These are phyloP conservation scores for Prionailurus bengalensis DNA, from an alignment of 2,113 vertebrate species.

Conservation along the genomic window DNA sequence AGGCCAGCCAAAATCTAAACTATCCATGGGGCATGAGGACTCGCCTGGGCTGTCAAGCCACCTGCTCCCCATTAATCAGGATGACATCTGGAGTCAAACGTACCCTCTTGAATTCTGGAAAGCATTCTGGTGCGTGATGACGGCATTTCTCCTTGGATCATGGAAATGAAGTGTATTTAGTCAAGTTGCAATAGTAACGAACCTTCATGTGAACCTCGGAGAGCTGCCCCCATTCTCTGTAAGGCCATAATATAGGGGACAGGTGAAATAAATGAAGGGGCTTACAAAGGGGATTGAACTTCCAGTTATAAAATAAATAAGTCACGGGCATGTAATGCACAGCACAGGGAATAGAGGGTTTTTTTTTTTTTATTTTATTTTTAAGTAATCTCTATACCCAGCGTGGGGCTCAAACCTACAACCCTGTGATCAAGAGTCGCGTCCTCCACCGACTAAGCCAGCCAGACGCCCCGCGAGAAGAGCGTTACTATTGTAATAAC, in stretches of 20 bases:
- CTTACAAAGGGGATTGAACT: not conserved
- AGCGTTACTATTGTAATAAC: not conserved
- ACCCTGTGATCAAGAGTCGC: too few species aligned
- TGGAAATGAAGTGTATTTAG: not conserved
- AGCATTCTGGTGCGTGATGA: not conserved
- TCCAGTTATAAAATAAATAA: not conserved
- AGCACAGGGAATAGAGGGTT: not conserved
- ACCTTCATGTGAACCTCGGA: not conserved
- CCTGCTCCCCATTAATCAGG: conserved; percentile 53
- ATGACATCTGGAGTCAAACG: not conserved
- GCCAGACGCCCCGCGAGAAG: too few species aligned
- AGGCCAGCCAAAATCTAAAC: not conserved
- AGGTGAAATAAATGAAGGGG: not conserved
- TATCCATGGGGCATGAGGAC: not conserved
- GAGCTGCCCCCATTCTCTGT: not conserved
- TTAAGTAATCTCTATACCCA: too few species aligned
- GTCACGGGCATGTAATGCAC: not conserved
- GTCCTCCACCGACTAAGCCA: too few species aligned
- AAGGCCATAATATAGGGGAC: too few species aligned
- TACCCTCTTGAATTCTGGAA: not conserved
- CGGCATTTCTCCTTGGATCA: not conserved
- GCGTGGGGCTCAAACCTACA: too few species aligned
- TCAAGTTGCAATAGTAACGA: not conserved
- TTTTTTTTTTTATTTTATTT: too few species aligned
- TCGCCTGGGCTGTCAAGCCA: not conserved